phyloP scores from a whole-genome alignment of 2,888 invertebrate genomes.

The Macrophya annulata region DNA sequence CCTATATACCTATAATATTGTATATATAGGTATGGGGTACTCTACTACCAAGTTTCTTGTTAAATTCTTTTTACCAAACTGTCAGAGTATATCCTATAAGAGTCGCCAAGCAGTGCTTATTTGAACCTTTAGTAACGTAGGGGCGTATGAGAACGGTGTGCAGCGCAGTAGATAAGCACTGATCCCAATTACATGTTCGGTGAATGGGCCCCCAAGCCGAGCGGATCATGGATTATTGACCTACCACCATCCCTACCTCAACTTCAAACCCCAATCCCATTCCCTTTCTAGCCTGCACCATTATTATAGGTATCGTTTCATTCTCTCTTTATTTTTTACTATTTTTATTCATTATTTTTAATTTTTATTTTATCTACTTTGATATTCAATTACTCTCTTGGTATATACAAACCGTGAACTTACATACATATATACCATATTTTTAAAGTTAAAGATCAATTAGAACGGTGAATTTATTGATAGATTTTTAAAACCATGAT shows the following conservation, averaged over 20 bases:
- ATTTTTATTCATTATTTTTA: no score
- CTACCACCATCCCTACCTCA: slow-evolving; percentile 53
- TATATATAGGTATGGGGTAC: no score
- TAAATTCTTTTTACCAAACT: slow-evolving; percentile 4
- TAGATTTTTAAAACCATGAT: not conserved
- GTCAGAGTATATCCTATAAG: not conserved
- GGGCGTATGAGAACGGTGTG: slow-evolving; percentile 68
- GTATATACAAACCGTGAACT: no score
- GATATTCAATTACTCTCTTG: not conserved
- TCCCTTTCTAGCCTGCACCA: not conserved
- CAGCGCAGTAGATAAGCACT: slow-evolving; percentile 75
- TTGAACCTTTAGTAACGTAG: not conserved
- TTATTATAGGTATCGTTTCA: not conserved
- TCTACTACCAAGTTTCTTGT: not conserved
- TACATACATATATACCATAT: no score
- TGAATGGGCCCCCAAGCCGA: slow-evolving; percentile 71
- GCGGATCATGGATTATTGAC: slow-evolving; percentile 78
- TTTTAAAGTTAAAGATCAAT: not conserved
- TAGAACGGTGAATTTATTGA: not conserved
- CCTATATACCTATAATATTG: no score
- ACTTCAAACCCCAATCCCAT: not conserved
- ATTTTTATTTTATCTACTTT: no score
- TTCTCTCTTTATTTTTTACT: not conserved
- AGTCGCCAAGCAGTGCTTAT: not conserved
- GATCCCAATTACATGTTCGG: slow-evolving; percentile 77